phyloP scores from a whole-genome alignment of 92 coral and sea anemone species.

The Epizoanthus illoricatus region DNA sequence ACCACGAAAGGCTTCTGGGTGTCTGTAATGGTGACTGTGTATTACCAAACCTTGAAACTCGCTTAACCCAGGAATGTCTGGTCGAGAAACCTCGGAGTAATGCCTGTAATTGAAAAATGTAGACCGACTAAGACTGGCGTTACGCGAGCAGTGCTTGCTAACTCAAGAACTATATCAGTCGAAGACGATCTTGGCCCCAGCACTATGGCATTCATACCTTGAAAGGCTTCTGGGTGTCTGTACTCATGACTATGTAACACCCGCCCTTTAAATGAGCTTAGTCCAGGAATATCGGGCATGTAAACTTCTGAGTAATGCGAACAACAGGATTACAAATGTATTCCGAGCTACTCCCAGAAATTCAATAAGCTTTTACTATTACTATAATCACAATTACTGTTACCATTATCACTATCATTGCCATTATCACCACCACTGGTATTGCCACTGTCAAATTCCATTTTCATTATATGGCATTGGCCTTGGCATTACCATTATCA shows the following conservation, averaged over 20 bases:
- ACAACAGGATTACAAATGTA: conserved; percentile 35
- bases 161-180: background rate
- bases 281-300: too few species aligned
- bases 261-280: too few species aligned
- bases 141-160: background rate
- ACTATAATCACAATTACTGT: background rate
- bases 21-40: conserved; percentile 84
- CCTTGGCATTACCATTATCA: too few species aligned
- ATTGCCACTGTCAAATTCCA: too few species aligned
- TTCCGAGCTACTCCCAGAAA: background rate
- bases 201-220: background rate
- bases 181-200: background rate
- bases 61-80: conserved; percentile 72
- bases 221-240: too few species aligned
- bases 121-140: too few species aligned
- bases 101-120: conserved; percentile 58
- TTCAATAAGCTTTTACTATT: background rate
- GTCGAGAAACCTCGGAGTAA: conserved; percentile 64
- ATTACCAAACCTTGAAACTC: conserved; percentile 73
- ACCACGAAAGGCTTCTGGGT: conserved; percentile 62
- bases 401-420: background rate
- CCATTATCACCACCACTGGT: too few species aligned
- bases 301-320: too few species aligned
- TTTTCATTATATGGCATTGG: too few species aligned
- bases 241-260: too few species aligned